Evolutionary conservation across 2,888 invertebrate genomes (phyloP).

Genomic region (Drosophila paranaensis): DNA sequence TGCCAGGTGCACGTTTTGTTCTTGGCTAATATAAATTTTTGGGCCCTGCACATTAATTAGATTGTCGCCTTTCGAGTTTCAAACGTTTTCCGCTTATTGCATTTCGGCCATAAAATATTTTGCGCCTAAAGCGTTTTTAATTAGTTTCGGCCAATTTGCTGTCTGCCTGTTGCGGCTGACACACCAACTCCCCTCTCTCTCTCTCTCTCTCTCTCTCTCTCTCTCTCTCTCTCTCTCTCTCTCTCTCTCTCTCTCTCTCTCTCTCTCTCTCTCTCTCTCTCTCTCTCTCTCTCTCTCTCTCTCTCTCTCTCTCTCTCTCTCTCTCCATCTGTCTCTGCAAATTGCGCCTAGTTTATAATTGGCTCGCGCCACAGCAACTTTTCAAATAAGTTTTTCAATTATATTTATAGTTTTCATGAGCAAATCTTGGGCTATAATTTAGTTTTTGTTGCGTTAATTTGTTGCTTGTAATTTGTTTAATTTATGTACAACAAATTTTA

Average conservation of each 20-base stretch:
- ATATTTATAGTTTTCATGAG: constrained; percentile 68
- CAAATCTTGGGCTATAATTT: constrained; percentile 25
- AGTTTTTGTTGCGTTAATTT: background rate
- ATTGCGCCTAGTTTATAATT: constrained; percentile 41
- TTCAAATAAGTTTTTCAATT: constrained; percentile 73
- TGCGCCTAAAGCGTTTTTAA: constrained; percentile 73
- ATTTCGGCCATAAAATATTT: constrained; percentile 47
- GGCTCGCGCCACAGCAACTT: constrained; percentile 16
- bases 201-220: background rate
- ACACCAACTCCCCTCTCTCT: background rate
- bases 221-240: background rate
- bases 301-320: background rate
- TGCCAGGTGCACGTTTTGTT: constrained; percentile 42
- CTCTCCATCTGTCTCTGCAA: background rate
- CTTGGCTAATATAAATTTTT: constrained; percentile 13
- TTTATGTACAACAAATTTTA: too few relatives aligned
- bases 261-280: background rate
- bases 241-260: background rate
- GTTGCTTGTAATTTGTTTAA: too few relatives aligned
- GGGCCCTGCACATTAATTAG: constrained; percentile 67
- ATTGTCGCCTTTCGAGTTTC: constrained; percentile 38
- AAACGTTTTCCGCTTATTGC: constrained; percentile 39
- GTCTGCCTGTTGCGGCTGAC: constrained; percentile 19
- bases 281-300: background rate
- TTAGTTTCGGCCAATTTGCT: constrained; percentile 68